A percentile compares a stretch with the other conserved stretches of the same genome.
These are phyloP conservation scores for Apocrypta bakeri DNA, from an alignment of 1,140 invertebrate species.

Conservation along the genomic window DNA sequence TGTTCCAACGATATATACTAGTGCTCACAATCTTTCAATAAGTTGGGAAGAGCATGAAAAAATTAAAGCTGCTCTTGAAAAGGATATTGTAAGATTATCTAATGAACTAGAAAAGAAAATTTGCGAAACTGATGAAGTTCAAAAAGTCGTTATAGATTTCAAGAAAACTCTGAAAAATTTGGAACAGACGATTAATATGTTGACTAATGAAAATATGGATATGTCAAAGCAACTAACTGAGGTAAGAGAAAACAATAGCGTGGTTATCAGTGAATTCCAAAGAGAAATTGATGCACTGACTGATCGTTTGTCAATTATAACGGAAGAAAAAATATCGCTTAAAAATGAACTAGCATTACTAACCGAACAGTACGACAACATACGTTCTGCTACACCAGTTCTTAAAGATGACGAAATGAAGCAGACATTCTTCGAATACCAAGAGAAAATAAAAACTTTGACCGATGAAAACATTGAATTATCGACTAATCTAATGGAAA, in stretches of 20 bases:
- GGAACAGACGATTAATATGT: slow-evolving; percentile 59
- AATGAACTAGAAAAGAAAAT: slow-evolving; percentile 58
- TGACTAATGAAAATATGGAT: slow-evolving; percentile 66
- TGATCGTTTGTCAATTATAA: slow-evolving; percentile 49
- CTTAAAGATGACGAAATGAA: slow-evolving; percentile 48
- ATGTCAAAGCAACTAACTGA: slow-evolving; percentile 58
- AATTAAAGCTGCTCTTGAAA: slow-evolving; percentile 54
- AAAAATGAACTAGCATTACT: slow-evolving; percentile 51
- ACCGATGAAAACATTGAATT: slow-evolving; percentile 53
- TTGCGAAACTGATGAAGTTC: slow-evolving; percentile 63
- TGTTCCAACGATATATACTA: background rate
- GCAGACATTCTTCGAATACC: slow-evolving; percentile 49
- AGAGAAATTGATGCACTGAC: slow-evolving; percentile 56
- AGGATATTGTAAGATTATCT: slow-evolving; percentile 61
- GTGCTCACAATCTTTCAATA: too few species aligned
- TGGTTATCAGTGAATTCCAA: slow-evolving; percentile 52
- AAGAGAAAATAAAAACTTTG: slow-evolving; percentile 43
- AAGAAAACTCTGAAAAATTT: slow-evolving; percentile 62
- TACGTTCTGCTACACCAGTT: slow-evolving; percentile 28
- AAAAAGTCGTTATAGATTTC: slow-evolving; percentile 58
- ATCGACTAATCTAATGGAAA: slow-evolving; percentile 55
- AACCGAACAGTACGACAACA: slow-evolving; percentile 50
- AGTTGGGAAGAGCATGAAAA: slow-evolving; percentile 53
- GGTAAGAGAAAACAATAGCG: slow-evolving; percentile 53
- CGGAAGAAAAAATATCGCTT: slow-evolving; percentile 56